phyloP scores from a whole-genome alignment of 2,888 invertebrate species.

The Pandemis heparana region DNA sequence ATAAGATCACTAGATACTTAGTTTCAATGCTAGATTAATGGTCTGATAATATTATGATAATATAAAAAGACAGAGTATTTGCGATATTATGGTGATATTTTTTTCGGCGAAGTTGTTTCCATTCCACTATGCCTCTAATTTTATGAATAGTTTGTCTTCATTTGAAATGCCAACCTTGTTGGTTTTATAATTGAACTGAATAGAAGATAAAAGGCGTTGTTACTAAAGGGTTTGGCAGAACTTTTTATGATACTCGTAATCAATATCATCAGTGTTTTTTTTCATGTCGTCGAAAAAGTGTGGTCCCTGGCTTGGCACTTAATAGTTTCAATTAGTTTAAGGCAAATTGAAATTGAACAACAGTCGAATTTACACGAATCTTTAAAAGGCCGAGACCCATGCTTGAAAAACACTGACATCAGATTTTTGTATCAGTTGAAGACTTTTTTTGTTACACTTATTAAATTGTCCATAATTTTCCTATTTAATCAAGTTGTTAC shows the following conservation, averaged over 20 bases:
- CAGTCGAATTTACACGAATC: not conserved
- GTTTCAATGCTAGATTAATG: constrained; percentile 39
- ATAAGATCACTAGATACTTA: constrained; percentile 51
- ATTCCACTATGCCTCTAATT: constrained; percentile 24
- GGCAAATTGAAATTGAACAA: not conserved
- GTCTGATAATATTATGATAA: constrained; percentile 14
- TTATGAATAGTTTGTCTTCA: not conserved
- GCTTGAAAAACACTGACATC: not conserved
- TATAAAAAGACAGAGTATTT: constrained; percentile 26
- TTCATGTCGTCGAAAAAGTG: no score
- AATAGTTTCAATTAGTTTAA: not conserved
- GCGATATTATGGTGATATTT: constrained; percentile 30
- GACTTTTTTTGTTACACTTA: not conserved
- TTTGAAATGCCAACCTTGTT: not conserved
- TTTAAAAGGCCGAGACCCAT: not conserved
- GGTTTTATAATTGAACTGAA: no score
- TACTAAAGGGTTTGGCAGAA: no score
- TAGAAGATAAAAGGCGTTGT: no score
- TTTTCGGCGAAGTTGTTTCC: constrained; percentile 3
- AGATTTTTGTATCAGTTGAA: not conserved
- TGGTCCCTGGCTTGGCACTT: no score
- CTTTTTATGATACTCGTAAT: no score
- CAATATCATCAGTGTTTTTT: no score
- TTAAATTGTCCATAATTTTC: not conserved
- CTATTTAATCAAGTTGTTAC: not conserved